Conservation (phyloP, 2,888 invertebrate genomes). For the Azorinus chamasolen region DNA sequence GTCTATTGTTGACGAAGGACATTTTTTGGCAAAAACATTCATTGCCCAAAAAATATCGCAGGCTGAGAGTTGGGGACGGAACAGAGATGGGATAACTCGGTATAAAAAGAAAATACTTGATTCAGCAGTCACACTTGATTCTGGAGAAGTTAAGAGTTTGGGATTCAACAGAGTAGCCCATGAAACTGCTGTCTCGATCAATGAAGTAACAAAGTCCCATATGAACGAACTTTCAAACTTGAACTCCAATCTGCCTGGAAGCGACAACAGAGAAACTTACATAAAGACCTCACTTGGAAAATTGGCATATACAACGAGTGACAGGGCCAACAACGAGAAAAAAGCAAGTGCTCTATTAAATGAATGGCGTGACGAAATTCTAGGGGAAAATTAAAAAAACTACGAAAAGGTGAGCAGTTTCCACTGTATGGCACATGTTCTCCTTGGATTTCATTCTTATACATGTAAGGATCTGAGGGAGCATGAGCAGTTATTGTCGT, state of each 20-base stretch:
- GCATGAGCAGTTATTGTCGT: background rate
- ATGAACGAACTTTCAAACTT: constrained; percentile 11
- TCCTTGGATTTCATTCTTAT: constrained; percentile 46
- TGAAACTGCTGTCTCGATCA: constrained; percentile 29
- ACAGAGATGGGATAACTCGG: constrained; percentile 33
- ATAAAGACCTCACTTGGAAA: too few species aligned
- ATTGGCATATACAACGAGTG: background rate
- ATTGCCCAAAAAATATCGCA: constrained; percentile 16
- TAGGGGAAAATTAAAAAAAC: background rate
- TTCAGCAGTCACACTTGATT: constrained; percentile 27
- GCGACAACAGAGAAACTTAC: too few species aligned
- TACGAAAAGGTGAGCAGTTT: constrained; percentile 17
- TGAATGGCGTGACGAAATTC: constrained; percentile 1
- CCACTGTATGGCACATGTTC: constrained; percentile 57
- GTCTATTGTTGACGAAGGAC: constrained; percentile 38
- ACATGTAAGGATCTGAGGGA: too few species aligned
- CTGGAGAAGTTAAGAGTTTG: constrained; percentile 23
- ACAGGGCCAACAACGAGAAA: constrained; percentile 4
- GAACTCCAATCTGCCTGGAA: too few species aligned
- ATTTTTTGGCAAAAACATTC: constrained; percentile 36
- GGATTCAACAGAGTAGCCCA: constrained; percentile 14
- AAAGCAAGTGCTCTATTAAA: background rate
- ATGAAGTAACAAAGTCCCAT: constrained; percentile 7
- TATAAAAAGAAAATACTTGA: constrained; percentile 42
- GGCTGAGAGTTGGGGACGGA: constrained; percentile 23